Percentiles rank a stretch among this genome's conserved stretches.
Conservation (phyloP, 2,888 invertebrate species). For the Macaria notata region DNA sequence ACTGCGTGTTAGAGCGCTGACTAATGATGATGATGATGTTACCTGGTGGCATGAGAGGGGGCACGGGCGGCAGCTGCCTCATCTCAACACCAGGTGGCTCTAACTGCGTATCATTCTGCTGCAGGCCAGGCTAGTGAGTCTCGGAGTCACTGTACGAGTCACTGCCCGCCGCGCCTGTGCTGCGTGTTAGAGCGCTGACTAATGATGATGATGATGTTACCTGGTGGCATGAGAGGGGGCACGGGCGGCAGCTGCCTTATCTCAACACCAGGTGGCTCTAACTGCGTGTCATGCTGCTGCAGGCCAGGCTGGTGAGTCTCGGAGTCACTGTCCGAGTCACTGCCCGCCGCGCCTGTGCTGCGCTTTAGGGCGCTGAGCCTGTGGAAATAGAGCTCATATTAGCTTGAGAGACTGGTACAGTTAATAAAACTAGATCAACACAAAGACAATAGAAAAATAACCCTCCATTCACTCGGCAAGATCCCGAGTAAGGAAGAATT, state of each 20-base stretch:
- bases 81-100: slow-evolving; percentile 71
- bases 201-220: slow-evolving; percentile 9
- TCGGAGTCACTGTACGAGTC: slow-evolving; percentile 69
- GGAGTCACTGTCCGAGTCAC: slow-evolving; percentile 66
- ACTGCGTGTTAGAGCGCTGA: slow-evolving; percentile 61
- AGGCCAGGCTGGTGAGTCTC: slow-evolving; percentile 38
- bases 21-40: slow-evolving; percentile 7
- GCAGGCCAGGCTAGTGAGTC: slow-evolving; percentile 23
- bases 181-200: slow-evolving; percentile 60
- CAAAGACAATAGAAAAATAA: no score
- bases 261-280: slow-evolving; percentile 71
- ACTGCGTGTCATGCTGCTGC: slow-evolving; percentile 43
- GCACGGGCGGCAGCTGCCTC: slow-evolving; percentile 68
- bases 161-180: slow-evolving; percentile 52
- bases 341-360: slow-evolving; percentile 48
- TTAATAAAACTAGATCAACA: no score
- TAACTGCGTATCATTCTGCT: slow-evolving; percentile 47
- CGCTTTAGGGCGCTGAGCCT: slow-evolving; percentile 66
- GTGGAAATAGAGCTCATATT: slow-evolving; percentile 2
- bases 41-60: slow-evolving; percentile 43
- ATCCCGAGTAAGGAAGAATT: no score
- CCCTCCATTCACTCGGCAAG: no score
- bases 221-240: slow-evolving; percentile 48
- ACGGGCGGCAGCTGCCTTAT: slow-evolving; percentile 66
- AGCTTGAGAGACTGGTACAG: no score